These are phyloP conservation scores for Ondatra zibethicus DNA, from an alignment of 2,113 vertebrate species.

Conservation along the genomic window DNA sequence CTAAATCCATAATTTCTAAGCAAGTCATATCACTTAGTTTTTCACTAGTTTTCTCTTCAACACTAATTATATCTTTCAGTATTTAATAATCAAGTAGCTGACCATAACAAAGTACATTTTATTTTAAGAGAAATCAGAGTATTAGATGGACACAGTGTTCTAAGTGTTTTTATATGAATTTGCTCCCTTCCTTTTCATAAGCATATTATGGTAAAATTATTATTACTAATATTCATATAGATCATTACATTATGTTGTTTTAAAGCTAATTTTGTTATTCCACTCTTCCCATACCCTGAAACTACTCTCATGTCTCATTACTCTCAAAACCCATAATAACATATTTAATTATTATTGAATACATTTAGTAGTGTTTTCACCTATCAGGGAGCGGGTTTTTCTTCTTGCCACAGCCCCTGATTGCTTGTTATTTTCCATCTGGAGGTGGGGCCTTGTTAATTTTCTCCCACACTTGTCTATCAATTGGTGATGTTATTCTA, in stretches of 20 bases:
- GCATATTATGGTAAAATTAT: not conserved
- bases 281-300: not conserved
- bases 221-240: not conserved
- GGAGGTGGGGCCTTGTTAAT: rapidly evolving
- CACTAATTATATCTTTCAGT: not conserved
- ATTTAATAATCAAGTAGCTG: not conserved
- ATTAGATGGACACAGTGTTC: not conserved
- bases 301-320: not conserved
- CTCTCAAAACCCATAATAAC: not conserved
- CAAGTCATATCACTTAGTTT: not conserved
- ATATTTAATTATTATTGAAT: not conserved
- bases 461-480: not conserved
- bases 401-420: not conserved
- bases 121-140: not conserved
- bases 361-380: not conserved
- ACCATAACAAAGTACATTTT: not conserved
- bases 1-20: not conserved
- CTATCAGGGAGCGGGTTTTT: not conserved
- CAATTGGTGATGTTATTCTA: not conserved
- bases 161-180: not conserved
- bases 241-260: not conserved
- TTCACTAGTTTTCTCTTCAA: not conserved
- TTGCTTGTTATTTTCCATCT: not conserved
- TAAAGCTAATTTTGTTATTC: not conserved
- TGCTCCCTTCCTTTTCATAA: not conserved